Base-by-base conservation (phyloP, 2,888 invertebrate genomes). In the Prenolepis imparis region DNA sequence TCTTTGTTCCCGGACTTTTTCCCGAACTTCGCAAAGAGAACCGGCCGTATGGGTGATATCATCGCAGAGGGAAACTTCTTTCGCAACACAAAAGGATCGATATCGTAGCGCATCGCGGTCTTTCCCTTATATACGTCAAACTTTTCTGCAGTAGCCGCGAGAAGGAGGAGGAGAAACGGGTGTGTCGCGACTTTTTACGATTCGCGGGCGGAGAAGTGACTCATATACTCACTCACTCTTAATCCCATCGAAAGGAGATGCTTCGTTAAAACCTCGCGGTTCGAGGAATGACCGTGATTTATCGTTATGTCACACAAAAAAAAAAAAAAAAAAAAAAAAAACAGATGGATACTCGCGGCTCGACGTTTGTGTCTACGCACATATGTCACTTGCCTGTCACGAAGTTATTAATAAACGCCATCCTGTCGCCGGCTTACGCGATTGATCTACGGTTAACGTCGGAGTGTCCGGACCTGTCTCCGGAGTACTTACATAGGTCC, bases 351-450 rank as follows among this genome's bases (percentile, higher is more conserved):
- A 12, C 41, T 24, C 52, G 81, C 28, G 28, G 39, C 64, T 32
- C 70, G 72, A 80, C 63, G n/a, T 66, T 18, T 59, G 66, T 66
- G 64, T 73, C 70, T 82, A 73, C 70, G 85, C 88, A 87, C 86
- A 84, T 86, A 89, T 88, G 90, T 88, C 86, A 86, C 57, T 81
- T 52, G 52, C 67, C 84, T 89, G 87, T 89, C 86, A 84, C 82
- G 61, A 85, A 84, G 87, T 89, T 91, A 91, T 91, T 91, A 91
- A 91, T 91, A 92, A 90, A 89, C 87, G 84, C 84, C 85, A 83
- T 85, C 81, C 86, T 85, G 83, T 89, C 88, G 83, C 72, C 86
- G 86, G 61, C 72, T 52, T 78, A 85, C 74, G 41, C 66, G 68
- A 88, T 89, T 74, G 88, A 89, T 89, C 82, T 67, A 64, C 67